Evolutionary conservation across 2,888 invertebrate genomes (phyloP), one percentile per base, ranked within the genome.

Genomic region (Orthosia gracilis): DNA sequence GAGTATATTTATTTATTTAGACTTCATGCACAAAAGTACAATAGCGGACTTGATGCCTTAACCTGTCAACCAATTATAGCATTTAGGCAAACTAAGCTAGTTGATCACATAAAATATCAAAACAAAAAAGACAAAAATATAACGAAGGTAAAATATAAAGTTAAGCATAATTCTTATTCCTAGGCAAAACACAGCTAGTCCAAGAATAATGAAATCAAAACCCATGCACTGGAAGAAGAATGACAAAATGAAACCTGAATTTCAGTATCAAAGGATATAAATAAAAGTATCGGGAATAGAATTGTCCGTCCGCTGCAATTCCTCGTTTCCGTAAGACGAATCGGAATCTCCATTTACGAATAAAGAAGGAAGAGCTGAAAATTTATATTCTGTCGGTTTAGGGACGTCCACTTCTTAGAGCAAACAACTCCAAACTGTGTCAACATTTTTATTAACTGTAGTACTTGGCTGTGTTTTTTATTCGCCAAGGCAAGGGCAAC

Each of bases 341-440:
- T 86, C 87, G 87, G 87, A 88, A 89, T 90, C 88, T 90, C 87
- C 84, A 88, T 90, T 87, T 89, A 68, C 80, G 82, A 76, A 80
- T 76, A 84, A 82, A 81, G 78, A 77, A 88, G 87, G 84, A 55
- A 7, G 62, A 63, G 12, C 31, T 40, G 85, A 68, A 78, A 92
- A 94, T 95, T 94, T 94, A 92, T 92, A 94, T 95, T 93, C 90
- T 79, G 90, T 91, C 90, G 92, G 92, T 91, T 93, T 91, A 89
- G 86, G 81, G 73, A 80, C 84, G 87, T 88, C 89, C 87, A 86
- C 88, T 90, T 75, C 80, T 88, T 81, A 72, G 80, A 87, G 86
- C 88, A 88, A 91, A 91, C 91, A 90, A 85, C 88, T 91, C 83
- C 82, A 83, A 87, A 86, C 87, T 83, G 87, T 91, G 86, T 90